These are phyloP conservation scores for Sinopyrophorus schimmeli DNA, from an alignment of 2,888 invertebrate genomes.

Conservation along the genomic window DNA sequence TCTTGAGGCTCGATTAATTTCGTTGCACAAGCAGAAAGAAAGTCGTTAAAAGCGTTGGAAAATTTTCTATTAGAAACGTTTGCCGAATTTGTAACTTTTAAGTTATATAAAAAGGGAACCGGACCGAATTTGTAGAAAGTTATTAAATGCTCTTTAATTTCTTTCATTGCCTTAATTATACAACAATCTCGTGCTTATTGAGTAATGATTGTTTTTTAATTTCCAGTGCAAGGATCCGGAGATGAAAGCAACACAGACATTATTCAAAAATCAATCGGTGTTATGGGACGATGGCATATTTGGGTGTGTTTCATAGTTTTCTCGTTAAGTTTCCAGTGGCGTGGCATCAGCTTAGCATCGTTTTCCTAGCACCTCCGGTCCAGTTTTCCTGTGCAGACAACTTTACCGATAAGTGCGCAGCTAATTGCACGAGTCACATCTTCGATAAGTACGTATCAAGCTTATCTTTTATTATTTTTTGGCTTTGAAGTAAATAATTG, in stretches of 20 bases:
- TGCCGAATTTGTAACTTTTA: too few species aligned
- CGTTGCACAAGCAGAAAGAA: too few species aligned
- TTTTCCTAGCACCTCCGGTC: conserved; percentile 73
- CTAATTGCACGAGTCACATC: conserved; percentile 60
- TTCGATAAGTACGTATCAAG: conserved; percentile 63
- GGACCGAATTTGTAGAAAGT: too few species aligned
- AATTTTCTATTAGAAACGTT: too few species aligned
- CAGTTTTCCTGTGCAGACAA: conserved; percentile 56
- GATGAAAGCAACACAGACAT: conserved; percentile 58
- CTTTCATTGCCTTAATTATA: too few species aligned
- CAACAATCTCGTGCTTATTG: too few species aligned
- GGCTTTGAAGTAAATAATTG: not conserved
- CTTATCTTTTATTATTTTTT: not conserved
- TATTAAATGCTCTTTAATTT: too few species aligned
- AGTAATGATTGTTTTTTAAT: too few species aligned
- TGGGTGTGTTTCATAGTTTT: conserved; percentile 70
- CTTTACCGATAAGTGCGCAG: conserved; percentile 59
- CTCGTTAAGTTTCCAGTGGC: conserved; percentile 77
- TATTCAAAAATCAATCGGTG: conserved; percentile 70
- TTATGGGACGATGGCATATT: conserved; percentile 75
- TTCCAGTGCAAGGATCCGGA: conserved; percentile 14
- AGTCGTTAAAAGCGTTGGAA: too few species aligned
- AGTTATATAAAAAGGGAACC: too few species aligned
- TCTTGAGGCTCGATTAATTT: too few species aligned
- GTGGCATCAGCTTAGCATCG: conserved; percentile 79